A percentile compares a stretch with the other conserved stretches of the same genome.
These are phyloP conservation scores for Listrodromus nycthemerus DNA, from an alignment of 2,888 invertebrate genomes.

Conservation along the genomic window DNA sequence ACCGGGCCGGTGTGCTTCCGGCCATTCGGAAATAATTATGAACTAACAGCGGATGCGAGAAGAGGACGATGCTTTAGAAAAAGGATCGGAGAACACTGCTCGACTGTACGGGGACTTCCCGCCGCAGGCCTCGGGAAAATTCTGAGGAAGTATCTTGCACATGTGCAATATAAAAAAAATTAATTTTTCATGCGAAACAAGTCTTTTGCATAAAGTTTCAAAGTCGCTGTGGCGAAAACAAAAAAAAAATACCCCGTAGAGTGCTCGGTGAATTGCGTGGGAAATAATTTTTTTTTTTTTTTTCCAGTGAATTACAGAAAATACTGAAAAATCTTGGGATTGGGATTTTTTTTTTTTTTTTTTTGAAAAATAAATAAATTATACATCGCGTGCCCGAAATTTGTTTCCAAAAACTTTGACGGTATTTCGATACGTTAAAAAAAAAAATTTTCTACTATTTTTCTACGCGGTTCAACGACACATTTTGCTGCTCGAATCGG, in stretches of 20 bases:
- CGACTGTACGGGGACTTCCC: conserved; percentile 30
- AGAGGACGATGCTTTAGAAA: conserved; percentile 22
- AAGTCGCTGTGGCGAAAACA: conserved; percentile 50
- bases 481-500: too few relatives aligned
- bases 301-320: neutral
- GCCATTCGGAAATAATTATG: conserved; percentile 65
- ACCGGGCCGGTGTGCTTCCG: conserved; percentile 37
- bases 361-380: too few relatives aligned
- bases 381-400: too few relatives aligned
- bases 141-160: neutral
- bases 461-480: too few relatives aligned
- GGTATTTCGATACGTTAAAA: conserved; percentile 8
- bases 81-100: conserved; percentile 48
- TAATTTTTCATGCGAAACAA: too few relatives aligned
- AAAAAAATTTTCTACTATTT: too few relatives aligned
- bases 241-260: conserved; percentile 42
- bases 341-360: too few relatives aligned
- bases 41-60: conserved; percentile 54
- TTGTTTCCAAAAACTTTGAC: too few relatives aligned
- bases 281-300: neutral
- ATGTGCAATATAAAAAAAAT: too few relatives aligned
- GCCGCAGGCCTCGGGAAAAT: neutral
- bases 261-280: neutral
- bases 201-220: conserved; percentile 17
- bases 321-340: conserved; percentile 9